A percentile compares a stretch with the other conserved stretches of the same genome.
These are phyloP conservation scores for Platycheirus rosarum DNA, from an alignment of 2,888 invertebrate species.

Conservation along the genomic window DNA sequence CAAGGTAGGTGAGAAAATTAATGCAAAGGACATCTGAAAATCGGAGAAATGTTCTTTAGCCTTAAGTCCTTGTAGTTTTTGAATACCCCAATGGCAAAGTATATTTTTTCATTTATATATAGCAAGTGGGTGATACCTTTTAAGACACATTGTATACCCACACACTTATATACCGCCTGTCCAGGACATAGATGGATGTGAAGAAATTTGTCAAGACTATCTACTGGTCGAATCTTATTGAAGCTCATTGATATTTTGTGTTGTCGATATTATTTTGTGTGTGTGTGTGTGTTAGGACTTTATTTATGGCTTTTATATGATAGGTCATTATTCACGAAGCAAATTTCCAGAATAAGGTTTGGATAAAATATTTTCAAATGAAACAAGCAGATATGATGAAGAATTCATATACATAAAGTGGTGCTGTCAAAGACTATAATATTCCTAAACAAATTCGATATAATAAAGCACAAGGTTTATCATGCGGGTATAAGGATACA, in stretches of 20 bases:
- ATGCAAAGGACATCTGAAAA: constrained; percentile 25
- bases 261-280: neutral
- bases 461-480: constrained; percentile 3
- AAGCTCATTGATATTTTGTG: constrained; percentile 36
- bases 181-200: constrained; percentile 41
- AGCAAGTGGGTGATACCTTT: neutral
- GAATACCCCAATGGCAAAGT: no score
- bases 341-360: constrained; percentile 7
- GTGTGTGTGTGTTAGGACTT: constrained; percentile 14
- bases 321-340: constrained; percentile 3
- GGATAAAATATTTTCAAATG: constrained; percentile 8
- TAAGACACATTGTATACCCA: neutral
- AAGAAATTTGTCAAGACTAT: constrained; percentile 65
- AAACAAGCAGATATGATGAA: neutral
- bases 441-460: constrained; percentile 1
- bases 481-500: neutral
- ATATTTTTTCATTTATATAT: no score
- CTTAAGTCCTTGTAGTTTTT: neutral
- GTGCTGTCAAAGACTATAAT: neutral
- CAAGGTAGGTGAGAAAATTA: constrained; percentile 37
- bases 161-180: constrained; percentile 22
- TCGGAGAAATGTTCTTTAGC: no score
- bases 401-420: neutral
- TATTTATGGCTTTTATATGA: constrained; percentile 49
- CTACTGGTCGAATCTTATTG: constrained; percentile 53